A percentile compares a stretch with the other conserved stretches of the same genome.
Conservation (phyloP, 37 sponge, comb jelly and placozoan species). For the Aplysina aerophoba region DNA sequence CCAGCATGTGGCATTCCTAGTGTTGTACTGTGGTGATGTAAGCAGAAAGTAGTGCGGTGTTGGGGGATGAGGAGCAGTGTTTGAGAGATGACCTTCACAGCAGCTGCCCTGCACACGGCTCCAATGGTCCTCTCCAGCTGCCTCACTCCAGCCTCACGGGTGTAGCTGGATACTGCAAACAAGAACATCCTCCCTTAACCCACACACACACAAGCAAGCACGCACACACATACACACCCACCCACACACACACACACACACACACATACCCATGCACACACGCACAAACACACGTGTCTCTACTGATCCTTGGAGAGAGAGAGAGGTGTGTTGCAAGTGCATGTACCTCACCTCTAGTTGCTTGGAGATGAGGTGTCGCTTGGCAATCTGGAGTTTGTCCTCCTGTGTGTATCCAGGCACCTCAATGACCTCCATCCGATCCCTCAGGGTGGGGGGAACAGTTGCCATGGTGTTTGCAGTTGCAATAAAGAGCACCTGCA, state of each 20-base stretch:
- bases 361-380: constrained; percentile 78
- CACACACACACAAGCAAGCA: background rate
- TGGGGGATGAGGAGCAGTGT: background rate
- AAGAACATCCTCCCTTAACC: background rate
- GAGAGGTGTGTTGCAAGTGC: background rate
- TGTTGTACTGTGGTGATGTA: background rate
- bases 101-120: constrained; percentile 77
- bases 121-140: constrained; percentile 79
- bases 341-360: constrained; percentile 59
- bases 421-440: constrained; percentile 91
- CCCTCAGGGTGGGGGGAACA: constrained; percentile 79
- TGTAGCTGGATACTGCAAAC: constrained; percentile 69
- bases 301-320: constrained; percentile 53
- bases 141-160: constrained; percentile 91
- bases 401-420: constrained; percentile 86
- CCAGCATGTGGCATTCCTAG: too few species aligned
- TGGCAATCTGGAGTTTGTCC: constrained; percentile 87
- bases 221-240: constrained; percentile 22
- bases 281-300: too few species aligned
- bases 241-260: background rate
- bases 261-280: too few species aligned
- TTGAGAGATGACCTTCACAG: constrained; percentile 71
- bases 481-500: constrained; percentile 83
- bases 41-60: too few species aligned
- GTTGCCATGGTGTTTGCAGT: constrained; percentile 87